phyloP scores from a whole-genome alignment of 2,113 vertebrate genomes.

The Lycaon pictus region DNA sequence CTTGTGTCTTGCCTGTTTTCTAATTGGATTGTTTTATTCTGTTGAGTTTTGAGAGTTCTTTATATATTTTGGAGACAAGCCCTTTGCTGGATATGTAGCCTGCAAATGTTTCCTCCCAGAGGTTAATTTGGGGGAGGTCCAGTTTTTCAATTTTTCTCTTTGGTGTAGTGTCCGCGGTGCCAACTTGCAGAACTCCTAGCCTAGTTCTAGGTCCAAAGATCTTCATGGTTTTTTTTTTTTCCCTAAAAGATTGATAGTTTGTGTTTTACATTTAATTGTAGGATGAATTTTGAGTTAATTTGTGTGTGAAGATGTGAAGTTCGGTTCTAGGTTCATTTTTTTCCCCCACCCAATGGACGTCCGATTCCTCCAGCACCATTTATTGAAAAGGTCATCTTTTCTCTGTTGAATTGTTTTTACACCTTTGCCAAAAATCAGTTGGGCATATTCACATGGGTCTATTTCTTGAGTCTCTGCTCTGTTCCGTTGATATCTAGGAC shows the following conservation, averaged over 20 bases:
- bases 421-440: not conserved
- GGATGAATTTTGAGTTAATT: not conserved
- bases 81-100: not conserved
- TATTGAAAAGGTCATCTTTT: not conserved
- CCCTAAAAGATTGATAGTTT: not conserved
- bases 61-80: too few species aligned
- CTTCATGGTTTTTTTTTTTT: too few species aligned
- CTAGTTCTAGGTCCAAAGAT: not conserved
- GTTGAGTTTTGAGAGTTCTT: not conserved
- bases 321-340: not conserved
- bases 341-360: rapidly evolving
- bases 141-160: not conserved
- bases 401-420: not conserved
- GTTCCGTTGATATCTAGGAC: not conserved
- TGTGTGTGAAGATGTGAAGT: not conserved
- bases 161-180: not conserved
- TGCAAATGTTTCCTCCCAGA: not conserved
- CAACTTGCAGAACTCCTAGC: not conserved
- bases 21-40: not conserved
- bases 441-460: not conserved
- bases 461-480: not conserved
- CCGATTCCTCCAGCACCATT: not conserved
- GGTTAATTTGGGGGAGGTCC: not conserved
- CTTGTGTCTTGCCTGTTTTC: not conserved
- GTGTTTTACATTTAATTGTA: not conserved